phyloP scores from a whole-genome alignment of 2,888 invertebrate species.

The Drosophila siamana region DNA sequence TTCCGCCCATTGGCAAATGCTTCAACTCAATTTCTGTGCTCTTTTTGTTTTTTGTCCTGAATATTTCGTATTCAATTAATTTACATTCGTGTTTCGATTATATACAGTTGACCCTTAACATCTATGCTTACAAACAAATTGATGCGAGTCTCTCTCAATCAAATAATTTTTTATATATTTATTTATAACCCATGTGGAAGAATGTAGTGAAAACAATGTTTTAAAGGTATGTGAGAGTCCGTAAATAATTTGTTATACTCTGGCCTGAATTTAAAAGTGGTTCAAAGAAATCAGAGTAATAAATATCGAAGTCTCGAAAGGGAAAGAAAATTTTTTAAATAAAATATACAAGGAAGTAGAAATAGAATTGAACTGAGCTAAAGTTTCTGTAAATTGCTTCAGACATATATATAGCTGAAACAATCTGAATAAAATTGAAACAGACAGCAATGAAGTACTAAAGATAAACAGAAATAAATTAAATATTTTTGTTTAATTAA shows the following conservation, averaged over 20 bases:
- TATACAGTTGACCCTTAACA: conserved; percentile 59
- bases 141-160: conserved; percentile 56
- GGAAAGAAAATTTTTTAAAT: too few relatives aligned
- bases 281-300: too few relatives aligned
- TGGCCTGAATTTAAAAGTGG: too few relatives aligned
- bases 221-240: not conserved
- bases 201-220: not conserved
- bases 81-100: conserved; percentile 68
- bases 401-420: too few relatives aligned
- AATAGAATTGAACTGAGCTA: too few relatives aligned
- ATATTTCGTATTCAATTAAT: conserved; percentile 64
- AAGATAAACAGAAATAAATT: not conserved
- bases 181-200: conserved; percentile 7
- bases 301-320: too few relatives aligned
- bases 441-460: not conserved
- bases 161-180: conserved; percentile 36
- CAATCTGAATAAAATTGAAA: conserved; percentile 7
- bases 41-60: not conserved
- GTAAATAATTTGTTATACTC: too few relatives aligned
- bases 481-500: conserved; percentile 6
- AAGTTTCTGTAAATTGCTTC: too few relatives aligned
- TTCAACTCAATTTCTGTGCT: conserved; percentile 28
- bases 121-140: conserved; percentile 33
- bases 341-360: too few relatives aligned
- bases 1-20: conserved; percentile 22